Conservation (phyloP, 37 sponge, comb jelly and placozoan species). For the Spongilla lacustris region DNA sequence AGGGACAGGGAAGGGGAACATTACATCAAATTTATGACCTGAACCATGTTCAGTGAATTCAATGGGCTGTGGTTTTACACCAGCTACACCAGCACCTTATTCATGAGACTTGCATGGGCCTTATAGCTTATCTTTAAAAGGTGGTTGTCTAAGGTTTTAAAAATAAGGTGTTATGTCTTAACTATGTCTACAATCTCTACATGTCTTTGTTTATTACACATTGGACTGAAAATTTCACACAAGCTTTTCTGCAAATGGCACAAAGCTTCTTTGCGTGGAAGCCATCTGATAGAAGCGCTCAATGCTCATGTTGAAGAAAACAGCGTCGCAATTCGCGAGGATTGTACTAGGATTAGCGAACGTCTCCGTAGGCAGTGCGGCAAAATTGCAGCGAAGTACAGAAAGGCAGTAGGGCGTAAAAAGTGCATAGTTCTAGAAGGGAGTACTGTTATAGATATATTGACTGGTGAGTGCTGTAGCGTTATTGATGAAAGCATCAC, state of each 20-base stretch:
- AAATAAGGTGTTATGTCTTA: too few relatives aligned
- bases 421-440: background rate
- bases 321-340: background rate
- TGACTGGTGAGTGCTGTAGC: background rate
- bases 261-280: background rate
- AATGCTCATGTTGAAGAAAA: background rate
- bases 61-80: too few relatives aligned
- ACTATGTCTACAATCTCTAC: too few relatives aligned
- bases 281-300: background rate
- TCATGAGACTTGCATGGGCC: too few relatives aligned
- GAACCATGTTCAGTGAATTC: too few relatives aligned
- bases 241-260: background rate
- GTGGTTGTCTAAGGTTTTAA: too few relatives aligned
- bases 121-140: too few relatives aligned
- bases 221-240: background rate
- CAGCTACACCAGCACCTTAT: too few relatives aligned
- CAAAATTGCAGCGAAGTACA: background rate
- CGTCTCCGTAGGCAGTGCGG: background rate
- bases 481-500: background rate
- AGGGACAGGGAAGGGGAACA: too few relatives aligned
- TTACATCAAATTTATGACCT: too few relatives aligned
- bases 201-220: too few relatives aligned
- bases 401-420: background rate
- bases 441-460: background rate
- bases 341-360: background rate